Conservation (phyloP, 2,888 invertebrate species). For the Apeira syringaria region DNA sequence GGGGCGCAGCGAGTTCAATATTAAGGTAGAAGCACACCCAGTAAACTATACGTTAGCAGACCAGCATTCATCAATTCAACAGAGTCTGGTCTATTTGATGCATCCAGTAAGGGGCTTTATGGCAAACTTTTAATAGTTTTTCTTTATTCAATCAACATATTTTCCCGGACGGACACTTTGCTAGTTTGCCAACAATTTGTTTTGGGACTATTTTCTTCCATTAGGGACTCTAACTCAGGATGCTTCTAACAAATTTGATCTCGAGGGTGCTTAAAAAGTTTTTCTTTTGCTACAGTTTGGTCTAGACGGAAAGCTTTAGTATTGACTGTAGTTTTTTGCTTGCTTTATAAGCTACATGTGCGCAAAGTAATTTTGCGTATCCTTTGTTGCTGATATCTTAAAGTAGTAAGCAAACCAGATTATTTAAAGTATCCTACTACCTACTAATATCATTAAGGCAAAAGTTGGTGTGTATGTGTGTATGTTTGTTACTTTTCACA, state of each 20-base stretch:
- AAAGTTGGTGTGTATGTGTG: too few relatives aligned
- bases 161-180: conserved; percentile 78
- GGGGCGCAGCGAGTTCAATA: too few relatives aligned
- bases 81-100: conserved; percentile 58
- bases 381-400: background rate
- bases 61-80: too few relatives aligned
- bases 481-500: too few relatives aligned
- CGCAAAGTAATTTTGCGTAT: too few relatives aligned
- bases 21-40: too few relatives aligned
- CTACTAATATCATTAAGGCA: too few relatives aligned
- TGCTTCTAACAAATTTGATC: conserved; percentile 69
- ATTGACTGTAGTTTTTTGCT: conserved; percentile 30
- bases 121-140: conserved; percentile 80
- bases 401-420: too few relatives aligned
- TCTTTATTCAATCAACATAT: conserved; percentile 83
- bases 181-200: conserved; percentile 79
- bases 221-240: conserved; percentile 56
- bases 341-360: conserved; percentile 9
- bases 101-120: conserved; percentile 65
- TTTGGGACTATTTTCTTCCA: conserved; percentile 69
- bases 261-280: conserved; percentile 65
- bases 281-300: conserved; percentile 47
- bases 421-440: too few relatives aligned
- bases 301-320: conserved; percentile 63
- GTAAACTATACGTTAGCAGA: too few relatives aligned